phyloP scores from a whole-genome alignment of 2,797 vertebrate species.

The Gymnocypris eckloni region DNA sequence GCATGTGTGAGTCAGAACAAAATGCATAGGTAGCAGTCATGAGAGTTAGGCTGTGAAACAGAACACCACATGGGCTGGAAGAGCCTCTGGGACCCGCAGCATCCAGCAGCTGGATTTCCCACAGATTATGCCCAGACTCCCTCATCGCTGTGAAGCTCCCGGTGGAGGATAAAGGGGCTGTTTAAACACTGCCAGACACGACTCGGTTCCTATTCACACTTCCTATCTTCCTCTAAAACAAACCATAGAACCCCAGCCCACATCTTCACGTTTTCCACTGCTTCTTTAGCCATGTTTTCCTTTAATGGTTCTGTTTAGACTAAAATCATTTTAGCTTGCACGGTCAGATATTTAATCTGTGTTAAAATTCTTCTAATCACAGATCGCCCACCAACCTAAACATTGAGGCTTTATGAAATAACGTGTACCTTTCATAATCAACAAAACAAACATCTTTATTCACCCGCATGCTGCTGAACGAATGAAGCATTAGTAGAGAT shows the following conservation, averaged over 20 bases:
- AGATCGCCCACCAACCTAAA: constrained; percentile 15
- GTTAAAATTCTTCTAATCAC: constrained; percentile 22
- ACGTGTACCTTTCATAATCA: neutral
- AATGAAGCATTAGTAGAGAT: neutral
- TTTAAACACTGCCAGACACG: constrained; percentile 82
- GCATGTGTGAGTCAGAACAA: constrained; percentile 24
- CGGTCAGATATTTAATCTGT: constrained; percentile 31
- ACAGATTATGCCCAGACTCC: constrained; percentile 77
- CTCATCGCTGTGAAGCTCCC: constrained; percentile 77
- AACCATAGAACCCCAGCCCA: constrained; percentile 74
- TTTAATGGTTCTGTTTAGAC: constrained; percentile 60
- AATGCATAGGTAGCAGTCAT: neutral
- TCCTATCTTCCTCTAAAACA: constrained; percentile 81
- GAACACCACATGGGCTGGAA: constrained; percentile 82
- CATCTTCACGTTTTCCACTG: constrained; percentile 70
- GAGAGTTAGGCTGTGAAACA: constrained; percentile 47
- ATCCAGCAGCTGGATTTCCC: constrained; percentile 66
- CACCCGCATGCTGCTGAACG: neutral
- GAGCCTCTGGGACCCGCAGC: constrained; percentile 83
- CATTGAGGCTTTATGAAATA: constrained; percentile 4
- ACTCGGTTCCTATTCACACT: constrained; percentile 75
- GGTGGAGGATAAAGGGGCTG: constrained; percentile 78
- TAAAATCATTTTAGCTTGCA: constrained; percentile 39
- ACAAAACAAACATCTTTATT: neutral
- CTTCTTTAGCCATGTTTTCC: constrained; percentile 13